Base-by-base conservation (phyloP, 2,113 vertebrate genomes). In the Oophaga pumilio region DNA sequence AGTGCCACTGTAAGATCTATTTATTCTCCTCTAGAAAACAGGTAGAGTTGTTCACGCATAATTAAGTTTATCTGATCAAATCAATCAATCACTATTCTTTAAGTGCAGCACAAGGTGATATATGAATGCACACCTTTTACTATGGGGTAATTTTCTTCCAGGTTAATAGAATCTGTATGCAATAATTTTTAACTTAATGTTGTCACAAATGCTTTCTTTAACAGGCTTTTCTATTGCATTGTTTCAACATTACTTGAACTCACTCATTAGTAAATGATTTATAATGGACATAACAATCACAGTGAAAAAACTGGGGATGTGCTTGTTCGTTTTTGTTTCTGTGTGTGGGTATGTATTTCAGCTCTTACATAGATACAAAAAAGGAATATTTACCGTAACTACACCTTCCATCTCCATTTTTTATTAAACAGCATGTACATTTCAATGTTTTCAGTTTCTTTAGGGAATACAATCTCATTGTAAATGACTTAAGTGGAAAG, bases 21-120 rank as follows among this genome's bases (percentile, higher is more conserved):
- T 84, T 84, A 22, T 71, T 84, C 66, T 84, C 49, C 49, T 57
- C 24, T 0, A 53, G 66, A 84, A 73, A 56, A 66, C 66, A 83
- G 81, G 64, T 53, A 69, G 33, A 83, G 50, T 24, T 7, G 59
- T 84, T 84, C 68, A 84, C 68, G 66, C 82, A 84, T 69, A 53
- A 84, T 84, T 84, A 24, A 33, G 66, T 84, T 84, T 84, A 84
- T 84, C 66, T 84, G 64, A 73, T 56, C 66, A 80, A 80, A 80
- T 80, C 64, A 64, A 33, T 81, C 22, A 52, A 84, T 84, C 82
- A 73, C 49, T 69, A 57, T 84, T 84, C 64, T 84, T 24, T 69
- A 69, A 56, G 82, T 8, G 20, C 1, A 28, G 24, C 24, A 52
- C 64, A 33, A 13, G 6, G 82, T 56, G 22, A 84, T 73, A n/a